Base-by-base conservation (phyloP, 2,888 invertebrate species). In the Latheticus oryzae region DNA sequence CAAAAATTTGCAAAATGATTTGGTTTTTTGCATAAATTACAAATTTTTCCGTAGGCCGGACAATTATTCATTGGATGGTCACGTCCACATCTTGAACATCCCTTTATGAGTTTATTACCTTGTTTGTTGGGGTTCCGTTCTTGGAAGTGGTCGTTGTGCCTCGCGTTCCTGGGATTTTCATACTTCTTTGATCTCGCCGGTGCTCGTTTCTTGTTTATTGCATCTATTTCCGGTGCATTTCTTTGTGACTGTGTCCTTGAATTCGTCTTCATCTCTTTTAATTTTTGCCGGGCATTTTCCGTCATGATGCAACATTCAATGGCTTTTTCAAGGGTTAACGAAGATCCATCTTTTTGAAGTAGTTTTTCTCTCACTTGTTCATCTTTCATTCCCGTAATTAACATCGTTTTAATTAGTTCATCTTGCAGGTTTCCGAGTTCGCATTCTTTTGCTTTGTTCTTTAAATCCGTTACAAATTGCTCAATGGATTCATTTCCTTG, bases 321-420 rank as follows among this genome's bases (percentile, higher is more conserved):
- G 8, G 28, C 28, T 15, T 26, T 43, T 13, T 43, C 21, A 5
- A 23, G 13, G 9, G 15, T 26, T 8, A 56, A 32, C 21, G 19
- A 23, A 15, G 12, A 23, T 7, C 26, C 35, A 5, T 33, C 50
- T n/a, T 52, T 43, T 51, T 52, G 11, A 4, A 52, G 19, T 13
- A 57, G 23, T 42, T 52, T 57, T 37, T 57, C 57, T 12, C 51
- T 12, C 5, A 33, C 7, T 17, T 12, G 3, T 12, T 57, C 51
- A 37, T 51, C 21, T 7, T 21, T 23, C 7, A 57, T 51, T 7
- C 57, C 57, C 1, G 13, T 42, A 5, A 58, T 58, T 13, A 58
- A 4, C 40, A 58, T 47, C 13, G 43, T 47, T 13, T 35, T 47
- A 11, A 28, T 53, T 9, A 58, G 5, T 28, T 43, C 42, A 3